Conservation (phyloP, 2,113 vertebrate genomes). For the Xiphophorus hellerii region DNA sequence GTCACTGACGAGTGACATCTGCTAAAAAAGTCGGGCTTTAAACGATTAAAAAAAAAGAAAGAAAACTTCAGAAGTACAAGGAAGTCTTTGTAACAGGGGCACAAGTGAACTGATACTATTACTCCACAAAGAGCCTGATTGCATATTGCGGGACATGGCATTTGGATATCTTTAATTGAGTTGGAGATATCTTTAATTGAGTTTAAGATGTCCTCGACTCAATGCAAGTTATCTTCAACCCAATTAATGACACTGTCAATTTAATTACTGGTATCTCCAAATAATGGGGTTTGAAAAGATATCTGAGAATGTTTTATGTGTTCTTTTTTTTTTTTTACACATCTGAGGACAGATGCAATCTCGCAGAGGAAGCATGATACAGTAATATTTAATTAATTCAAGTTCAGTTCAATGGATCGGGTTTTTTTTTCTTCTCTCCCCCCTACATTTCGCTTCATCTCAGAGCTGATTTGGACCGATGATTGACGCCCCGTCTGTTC, state of each 20-base stretch:
- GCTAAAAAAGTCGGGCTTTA: slow-evolving; percentile 66
- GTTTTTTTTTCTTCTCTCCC: slow-evolving; percentile 36
- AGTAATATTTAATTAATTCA: slow-evolving; percentile 81
- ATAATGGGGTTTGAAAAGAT: slow-evolving; percentile 81
- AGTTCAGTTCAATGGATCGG: slow-evolving; percentile 71
- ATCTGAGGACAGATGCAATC: slow-evolving; percentile 83
- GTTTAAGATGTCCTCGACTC: slow-evolving; percentile 84
- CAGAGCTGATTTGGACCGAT: slow-evolving; percentile 66
- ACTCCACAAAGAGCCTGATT: slow-evolving; percentile 72
- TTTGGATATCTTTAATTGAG: slow-evolving; percentile 85
- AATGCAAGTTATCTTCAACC: slow-evolving; percentile 84
- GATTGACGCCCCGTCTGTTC: slow-evolving; percentile 70
- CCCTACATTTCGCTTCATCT: slow-evolving; percentile 64
- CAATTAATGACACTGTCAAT: slow-evolving; percentile 85
- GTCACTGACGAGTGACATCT: slow-evolving; percentile 68
- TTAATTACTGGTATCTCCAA: slow-evolving; percentile 85
- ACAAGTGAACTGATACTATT: slow-evolving; percentile 73
- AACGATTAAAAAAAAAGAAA: slow-evolving; percentile 70
- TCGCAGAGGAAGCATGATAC: slow-evolving; percentile 66
- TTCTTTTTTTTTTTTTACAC: slow-evolving; percentile 82
- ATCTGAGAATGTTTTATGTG: slow-evolving; percentile 76
- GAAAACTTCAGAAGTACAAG: slow-evolving; percentile 75
- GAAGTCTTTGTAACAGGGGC: slow-evolving; percentile 69
- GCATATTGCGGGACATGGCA: slow-evolving; percentile 75
- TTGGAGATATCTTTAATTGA: slow-evolving; percentile 85